phyloP scores from a whole-genome alignment of 2,113 vertebrate genomes.

The Atlantisia rogersi region DNA sequence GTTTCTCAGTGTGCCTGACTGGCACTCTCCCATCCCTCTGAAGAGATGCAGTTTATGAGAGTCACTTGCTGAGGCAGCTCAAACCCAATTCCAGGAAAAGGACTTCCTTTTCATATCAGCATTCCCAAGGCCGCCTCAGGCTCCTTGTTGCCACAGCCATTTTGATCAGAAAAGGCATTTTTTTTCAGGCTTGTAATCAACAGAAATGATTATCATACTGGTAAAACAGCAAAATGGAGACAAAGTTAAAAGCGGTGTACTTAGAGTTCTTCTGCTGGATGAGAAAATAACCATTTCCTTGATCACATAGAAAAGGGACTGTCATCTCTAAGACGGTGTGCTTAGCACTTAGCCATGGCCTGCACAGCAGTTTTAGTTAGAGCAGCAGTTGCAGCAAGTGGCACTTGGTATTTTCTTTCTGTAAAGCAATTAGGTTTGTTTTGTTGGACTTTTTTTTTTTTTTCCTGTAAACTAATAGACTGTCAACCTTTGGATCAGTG shows the following conservation, averaged over 20 bases:
- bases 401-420: background rate
- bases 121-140: conserved; percentile 24
- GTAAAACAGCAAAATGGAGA: background rate
- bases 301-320: background rate
- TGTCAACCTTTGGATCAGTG: conserved; percentile 5
- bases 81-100: conserved; percentile 9
- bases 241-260: conserved; percentile 2
- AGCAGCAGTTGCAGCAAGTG: background rate
- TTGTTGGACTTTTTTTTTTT: background rate
- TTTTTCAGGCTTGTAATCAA: background rate
- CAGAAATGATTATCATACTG: conserved; percentile 9
- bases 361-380: background rate
- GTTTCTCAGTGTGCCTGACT: conserved; percentile 6
- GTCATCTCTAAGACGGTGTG: background rate
- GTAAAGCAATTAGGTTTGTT: background rate
- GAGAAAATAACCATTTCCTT: conserved; percentile 5
- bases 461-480: background rate
- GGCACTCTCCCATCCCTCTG: background rate
- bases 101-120: conserved; percentile 30
- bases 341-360: background rate
- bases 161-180: conserved; percentile 1
- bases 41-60: conserved; percentile 12
- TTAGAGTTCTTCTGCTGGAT: background rate
- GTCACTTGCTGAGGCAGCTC: conserved; percentile 40
- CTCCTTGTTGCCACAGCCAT: conserved; percentile 20